Conservation (phyloP, 2,797 vertebrate genomes). For the Iguana delicatissima region DNA sequence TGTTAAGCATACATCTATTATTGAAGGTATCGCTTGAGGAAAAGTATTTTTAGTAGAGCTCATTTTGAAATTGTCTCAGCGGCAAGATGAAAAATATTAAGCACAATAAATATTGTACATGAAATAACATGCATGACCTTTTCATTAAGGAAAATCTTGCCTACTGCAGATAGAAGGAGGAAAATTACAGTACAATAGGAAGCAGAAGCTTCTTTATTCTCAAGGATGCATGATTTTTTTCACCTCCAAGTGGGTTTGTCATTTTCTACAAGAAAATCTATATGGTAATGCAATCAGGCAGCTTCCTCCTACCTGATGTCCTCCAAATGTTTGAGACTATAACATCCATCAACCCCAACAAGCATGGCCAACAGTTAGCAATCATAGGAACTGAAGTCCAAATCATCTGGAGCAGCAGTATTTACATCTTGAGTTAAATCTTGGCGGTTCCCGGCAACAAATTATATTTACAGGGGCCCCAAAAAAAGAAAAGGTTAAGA, state of each 20-base stretch:
- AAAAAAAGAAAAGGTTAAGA: too few species aligned
- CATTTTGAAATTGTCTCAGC: neutral
- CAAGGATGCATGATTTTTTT: neutral
- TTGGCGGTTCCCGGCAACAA: too few species aligned
- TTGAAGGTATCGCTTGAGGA: conserved; percentile 29
- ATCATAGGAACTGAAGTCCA: too few species aligned
- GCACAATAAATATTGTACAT: neutral
- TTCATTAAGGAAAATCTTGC: neutral
- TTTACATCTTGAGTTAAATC: too few species aligned
- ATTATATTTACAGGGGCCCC: too few species aligned
- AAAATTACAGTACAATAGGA: neutral
- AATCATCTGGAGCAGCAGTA: too few species aligned
- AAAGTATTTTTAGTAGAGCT: neutral
- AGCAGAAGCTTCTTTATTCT: neutral
- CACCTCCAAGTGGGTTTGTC: neutral
- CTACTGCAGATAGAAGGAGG: too few species aligned
- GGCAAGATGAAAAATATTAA: conserved; percentile 18
- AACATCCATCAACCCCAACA: too few species aligned
- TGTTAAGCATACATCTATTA: conserved; percentile 9
- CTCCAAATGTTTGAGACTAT: neutral
- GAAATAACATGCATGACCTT: neutral
- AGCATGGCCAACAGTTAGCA: too few species aligned
- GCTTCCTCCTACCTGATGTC: neutral
- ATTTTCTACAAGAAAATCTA: neutral
- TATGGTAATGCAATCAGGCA: neutral